Base-by-base conservation (phyloP, 2,113 vertebrate genomes). In the Alethe diademata region DNA sequence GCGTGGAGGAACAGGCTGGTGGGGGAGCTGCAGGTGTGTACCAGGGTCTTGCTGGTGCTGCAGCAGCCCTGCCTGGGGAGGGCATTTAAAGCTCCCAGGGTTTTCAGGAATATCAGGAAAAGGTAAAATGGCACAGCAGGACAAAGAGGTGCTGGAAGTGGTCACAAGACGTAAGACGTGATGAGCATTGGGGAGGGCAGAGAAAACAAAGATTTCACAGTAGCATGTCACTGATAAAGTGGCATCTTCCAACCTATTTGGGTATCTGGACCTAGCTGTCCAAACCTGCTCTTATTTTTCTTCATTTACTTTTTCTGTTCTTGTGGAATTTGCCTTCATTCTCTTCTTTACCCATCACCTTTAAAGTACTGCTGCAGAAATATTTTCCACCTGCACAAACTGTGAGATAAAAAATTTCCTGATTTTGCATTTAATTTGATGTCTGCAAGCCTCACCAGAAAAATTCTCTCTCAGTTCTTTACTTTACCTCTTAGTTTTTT, bases 191-290 rank as follows among this genome's bases (percentile, higher is more conserved):
- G 12, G 47, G 9, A 66, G 17, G 4, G 45, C n/a, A 85, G 35
- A 71, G 56, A 42, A 91, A 78, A 64, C 5, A 35, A 58, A 23
- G 5, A 19, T 51, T 66, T 35, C 29, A 10, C 57, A 47, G 47
- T 12, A 47, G 26, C 18, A 12, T 23, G 19, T 72, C 57, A 43
- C 53, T 43, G 36, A 19, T 51, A 65, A 66, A 0, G 0, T 31
- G 33, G 13, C 36, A 38, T 43, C 57, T 81, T 62, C 61, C 66
- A 72, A 26, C 14, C 24, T 28, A 11, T 29, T 14, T 65, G 26
- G 62, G 28, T n/a, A 29, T 33, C 31, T 69, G 54, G 19, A 79
- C 24, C 22, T n/a, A 64, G 8, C 36, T 88, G 50, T 60, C 35
- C 61, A 86, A 90, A 79, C 19, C 7, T 65, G 28, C 26, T n/a